Evolutionary conservation across 1,140 invertebrate genomes (phyloP).

Genomic region (Babylonia areolata): DNA sequence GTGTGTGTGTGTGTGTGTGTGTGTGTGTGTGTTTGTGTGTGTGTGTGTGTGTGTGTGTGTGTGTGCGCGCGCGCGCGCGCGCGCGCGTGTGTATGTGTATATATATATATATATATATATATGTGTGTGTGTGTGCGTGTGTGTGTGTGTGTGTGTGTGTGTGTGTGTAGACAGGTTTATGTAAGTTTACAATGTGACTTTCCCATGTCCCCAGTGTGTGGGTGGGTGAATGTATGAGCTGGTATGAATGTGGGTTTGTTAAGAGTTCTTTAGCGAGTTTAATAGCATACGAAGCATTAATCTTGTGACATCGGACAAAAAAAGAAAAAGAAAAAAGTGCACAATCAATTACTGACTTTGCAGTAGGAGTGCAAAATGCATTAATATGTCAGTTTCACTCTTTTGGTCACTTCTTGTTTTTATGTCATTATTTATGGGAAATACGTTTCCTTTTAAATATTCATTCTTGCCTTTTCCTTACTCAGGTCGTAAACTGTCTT

Average conservation of each 20-base stretch:
- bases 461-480: too few species aligned
- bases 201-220: background rate
- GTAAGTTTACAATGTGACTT: background rate
- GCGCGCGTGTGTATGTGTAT: background rate
- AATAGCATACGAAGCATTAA: too few species aligned
- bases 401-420: too few species aligned
- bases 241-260: background rate
- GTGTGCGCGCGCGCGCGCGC: background rate
- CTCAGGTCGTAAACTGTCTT: too few species aligned
- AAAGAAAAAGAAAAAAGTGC: too few species aligned
- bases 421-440: too few species aligned
- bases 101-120: background rate
- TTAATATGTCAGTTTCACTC: too few species aligned
- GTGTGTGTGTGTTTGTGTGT: background rate
- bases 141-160: conserved; percentile 17
- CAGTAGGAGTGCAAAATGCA: too few species aligned
- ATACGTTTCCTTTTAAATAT: too few species aligned
- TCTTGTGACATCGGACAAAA: too few species aligned
- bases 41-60: background rate
- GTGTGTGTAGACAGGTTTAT: background rate
- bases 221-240: background rate
- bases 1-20: background rate
- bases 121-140: background rate
- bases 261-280: too few species aligned
- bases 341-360: too few species aligned